Evolutionary conservation across 2,113 vertebrate genomes (phyloP).

Genomic region (Pagrus major): DNA sequence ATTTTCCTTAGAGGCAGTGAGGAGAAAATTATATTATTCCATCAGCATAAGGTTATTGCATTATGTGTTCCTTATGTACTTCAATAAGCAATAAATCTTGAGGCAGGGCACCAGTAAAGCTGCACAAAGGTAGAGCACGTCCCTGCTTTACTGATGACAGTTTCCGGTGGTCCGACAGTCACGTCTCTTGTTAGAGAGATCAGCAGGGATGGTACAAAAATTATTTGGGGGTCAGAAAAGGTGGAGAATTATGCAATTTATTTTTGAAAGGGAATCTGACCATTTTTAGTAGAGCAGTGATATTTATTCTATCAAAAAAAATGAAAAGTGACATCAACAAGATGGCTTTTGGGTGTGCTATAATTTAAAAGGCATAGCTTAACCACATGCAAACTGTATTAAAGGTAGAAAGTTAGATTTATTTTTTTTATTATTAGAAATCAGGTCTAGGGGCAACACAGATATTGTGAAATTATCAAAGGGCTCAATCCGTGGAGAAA

Average conservation of each 20-base stretch:
- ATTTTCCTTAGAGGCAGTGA: conserved; percentile 72
- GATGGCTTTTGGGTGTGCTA: neutral
- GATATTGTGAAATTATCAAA: too few relatives aligned
- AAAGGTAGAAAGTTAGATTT: too few relatives aligned
- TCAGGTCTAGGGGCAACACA: too few relatives aligned
- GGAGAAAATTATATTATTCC: conserved; percentile 78
- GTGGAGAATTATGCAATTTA: neutral
- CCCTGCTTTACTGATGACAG: conserved; percentile 63
- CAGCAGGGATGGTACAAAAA: conserved; percentile 8
- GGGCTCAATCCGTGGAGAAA: too few relatives aligned
- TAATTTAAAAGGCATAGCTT: neutral
- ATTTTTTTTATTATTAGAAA: too few relatives aligned
- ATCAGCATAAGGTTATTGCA: conserved; percentile 76
- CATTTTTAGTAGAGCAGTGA: neutral
- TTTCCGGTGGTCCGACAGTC: conserved; percentile 42
- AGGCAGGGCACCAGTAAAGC: conserved; percentile 50
- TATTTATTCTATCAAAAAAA: neutral
- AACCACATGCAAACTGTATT: neutral
- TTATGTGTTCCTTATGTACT: conserved; percentile 76
- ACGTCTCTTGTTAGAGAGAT: conserved; percentile 33
- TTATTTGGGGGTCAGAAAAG: conserved; percentile 24
- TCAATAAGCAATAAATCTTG: conserved; percentile 73
- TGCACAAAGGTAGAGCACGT: conserved; percentile 53
- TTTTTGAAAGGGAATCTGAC: neutral
- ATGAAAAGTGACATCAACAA: neutral